phyloP scores from a whole-genome alignment of 2,797 vertebrate genomes.

The Ptychadena robeensis region DNA sequence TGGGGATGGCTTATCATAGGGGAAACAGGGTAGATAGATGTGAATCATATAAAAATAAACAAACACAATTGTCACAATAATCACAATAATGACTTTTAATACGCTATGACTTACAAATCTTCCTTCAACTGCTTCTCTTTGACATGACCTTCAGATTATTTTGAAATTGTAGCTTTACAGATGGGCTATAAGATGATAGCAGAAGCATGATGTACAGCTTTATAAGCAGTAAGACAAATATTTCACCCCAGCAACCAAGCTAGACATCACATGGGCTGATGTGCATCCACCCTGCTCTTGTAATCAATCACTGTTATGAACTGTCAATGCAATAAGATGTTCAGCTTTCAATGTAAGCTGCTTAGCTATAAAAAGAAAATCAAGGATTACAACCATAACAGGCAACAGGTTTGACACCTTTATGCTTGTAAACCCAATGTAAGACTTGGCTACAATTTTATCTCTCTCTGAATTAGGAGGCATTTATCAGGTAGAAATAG shows the following conservation, averaged over 20 bases:
- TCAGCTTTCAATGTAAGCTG: conserved; percentile 48
- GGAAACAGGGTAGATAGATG: too few relatives aligned
- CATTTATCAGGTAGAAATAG: background rate
- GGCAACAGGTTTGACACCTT: conserved; percentile 54
- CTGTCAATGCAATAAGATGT: conserved; percentile 60
- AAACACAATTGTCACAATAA: background rate
- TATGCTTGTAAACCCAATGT: conserved; percentile 44
- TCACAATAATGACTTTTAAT: background rate
- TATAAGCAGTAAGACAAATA: conserved; percentile 41
- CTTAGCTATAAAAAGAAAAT: conserved; percentile 57
- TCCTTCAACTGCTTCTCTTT: background rate
- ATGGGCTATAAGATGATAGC: background rate
- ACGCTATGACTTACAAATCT: background rate
- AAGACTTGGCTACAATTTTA: conserved; percentile 29
- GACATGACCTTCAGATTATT: background rate
- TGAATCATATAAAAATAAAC: background rate
- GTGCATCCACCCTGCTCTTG: conserved; percentile 50
- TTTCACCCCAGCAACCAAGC: conserved; percentile 48
- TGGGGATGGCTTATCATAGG: too few relatives aligned
- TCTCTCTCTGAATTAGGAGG: conserved; percentile 19
- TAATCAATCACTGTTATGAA: conserved; percentile 61
- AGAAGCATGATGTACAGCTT: conserved; percentile 23
- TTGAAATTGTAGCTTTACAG: background rate
- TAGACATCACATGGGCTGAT: conserved; percentile 54
- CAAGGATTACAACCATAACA: conserved; percentile 47